Base-by-base conservation (phyloP, 2,113 vertebrate species). In the Syngnathoides biaculeatus region DNA sequence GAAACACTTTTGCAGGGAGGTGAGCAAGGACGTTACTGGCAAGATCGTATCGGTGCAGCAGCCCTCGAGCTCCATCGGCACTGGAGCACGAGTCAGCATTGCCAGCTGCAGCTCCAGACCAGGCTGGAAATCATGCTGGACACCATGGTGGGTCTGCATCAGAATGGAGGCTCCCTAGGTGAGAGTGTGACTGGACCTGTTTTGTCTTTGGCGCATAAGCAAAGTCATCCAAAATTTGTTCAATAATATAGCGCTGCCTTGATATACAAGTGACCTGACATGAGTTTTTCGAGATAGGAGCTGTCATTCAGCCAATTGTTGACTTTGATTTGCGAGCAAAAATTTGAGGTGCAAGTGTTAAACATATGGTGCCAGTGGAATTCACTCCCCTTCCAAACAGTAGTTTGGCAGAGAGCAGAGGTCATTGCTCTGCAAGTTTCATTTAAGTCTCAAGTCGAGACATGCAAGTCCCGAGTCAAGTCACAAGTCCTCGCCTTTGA, bases 141-240 rank as follows among this genome's bases (percentile, higher is more conserved):
- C 47, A 84, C 89, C 66, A 89, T 90, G 0, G 56, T 38, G 0
- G 55, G 19, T 57, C 53, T 94, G 14, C 85, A 88, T 62, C 86
- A 81, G 38, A 84, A 84, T 0, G 93, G 94, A 0, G 90, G 93
- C 11, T 84, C 71, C 60, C 42, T 93, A 13, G 94, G 94, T 95
- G 77, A 72, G 48, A 72, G 67, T 53, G 24, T 50, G 13, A 40
- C 27, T 50, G 24, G 22, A 64, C 48, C 20, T 22, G 48, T 6
- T 9, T 52, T 3, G 48, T 26, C 24, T 35, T n/a, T 24, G 52
- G 24, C 5, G 12, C 24, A 15, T 14, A 22, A 6, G 6, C 52
- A 55, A n/a, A n/a, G 8, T 22, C 48, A 22, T 22, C 9, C 20
- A 52, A n/a, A 52, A 30, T 2, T 1, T 15, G 15, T 57, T 55